A percentile compares a stretch with the other conserved stretches of the same genome.
Evolutionary conservation across 2,113 vertebrate species (phyloP).

Genomic region (Daboia siamensis): DNA sequence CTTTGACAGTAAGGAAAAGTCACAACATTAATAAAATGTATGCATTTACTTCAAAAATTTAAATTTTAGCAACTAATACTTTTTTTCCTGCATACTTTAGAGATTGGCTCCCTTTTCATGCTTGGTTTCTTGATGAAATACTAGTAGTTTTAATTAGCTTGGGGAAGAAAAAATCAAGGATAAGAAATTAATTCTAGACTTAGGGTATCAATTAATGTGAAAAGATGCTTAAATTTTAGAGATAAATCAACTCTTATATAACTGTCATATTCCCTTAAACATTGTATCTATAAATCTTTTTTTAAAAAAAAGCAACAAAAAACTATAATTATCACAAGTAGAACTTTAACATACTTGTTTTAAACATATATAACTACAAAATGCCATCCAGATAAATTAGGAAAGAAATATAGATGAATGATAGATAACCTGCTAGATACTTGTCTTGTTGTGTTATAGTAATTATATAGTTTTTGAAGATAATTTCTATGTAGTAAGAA

Average conservation of each 20-base stretch:
- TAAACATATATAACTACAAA: constrained; percentile 42
- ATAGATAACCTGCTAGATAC: background rate
- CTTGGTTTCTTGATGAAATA: background rate
- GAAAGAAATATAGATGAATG: background rate
- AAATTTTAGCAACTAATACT: background rate
- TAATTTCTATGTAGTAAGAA: background rate
- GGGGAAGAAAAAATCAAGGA: background rate
- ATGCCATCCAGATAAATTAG: background rate
- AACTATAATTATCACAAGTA: constrained; percentile 19
- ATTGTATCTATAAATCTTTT: background rate
- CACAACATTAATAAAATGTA: background rate
- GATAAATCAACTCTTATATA: background rate
- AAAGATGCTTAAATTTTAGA: background rate
- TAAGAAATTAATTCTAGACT: background rate
- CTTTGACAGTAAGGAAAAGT: background rate
- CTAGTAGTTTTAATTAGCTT: background rate
- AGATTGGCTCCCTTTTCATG: background rate
- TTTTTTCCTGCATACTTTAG: background rate
- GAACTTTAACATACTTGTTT: constrained; percentile 54
- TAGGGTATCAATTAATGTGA: background rate
- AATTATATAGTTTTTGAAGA: background rate
- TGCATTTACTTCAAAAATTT: background rate
- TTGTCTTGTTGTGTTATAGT: background rate
- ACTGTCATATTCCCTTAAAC: background rate
- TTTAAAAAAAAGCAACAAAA: background rate